phyloP scores from a whole-genome alignment of 2,888 invertebrate species.

The Eupithecia dodoneata region DNA sequence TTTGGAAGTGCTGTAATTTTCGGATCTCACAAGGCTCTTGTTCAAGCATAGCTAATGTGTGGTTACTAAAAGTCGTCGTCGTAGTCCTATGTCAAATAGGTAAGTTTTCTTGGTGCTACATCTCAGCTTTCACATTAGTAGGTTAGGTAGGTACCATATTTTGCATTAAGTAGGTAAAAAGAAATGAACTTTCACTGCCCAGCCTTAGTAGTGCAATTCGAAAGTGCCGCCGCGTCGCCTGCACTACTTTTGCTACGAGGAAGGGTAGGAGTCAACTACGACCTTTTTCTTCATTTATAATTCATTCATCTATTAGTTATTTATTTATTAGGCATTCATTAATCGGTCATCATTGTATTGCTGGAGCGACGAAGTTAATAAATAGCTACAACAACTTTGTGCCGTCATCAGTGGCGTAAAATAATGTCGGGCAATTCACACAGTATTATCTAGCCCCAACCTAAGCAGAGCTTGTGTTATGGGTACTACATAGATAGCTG shows the following conservation, averaged over 20 bases:
- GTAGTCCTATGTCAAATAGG: background rate
- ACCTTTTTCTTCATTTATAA: too few species aligned
- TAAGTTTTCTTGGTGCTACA: background rate
- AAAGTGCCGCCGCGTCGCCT: background rate
- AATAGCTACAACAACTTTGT: too few species aligned
- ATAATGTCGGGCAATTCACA: too few species aligned
- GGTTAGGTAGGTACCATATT: background rate
- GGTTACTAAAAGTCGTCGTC: background rate
- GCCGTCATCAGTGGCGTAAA: too few species aligned
- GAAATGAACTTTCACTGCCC: background rate
- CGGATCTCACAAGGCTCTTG: background rate
- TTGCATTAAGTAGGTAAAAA: background rate
- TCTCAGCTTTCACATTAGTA: background rate
- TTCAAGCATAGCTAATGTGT: background rate
- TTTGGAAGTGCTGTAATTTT: slow-evolving; percentile 34
- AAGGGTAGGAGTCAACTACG: too few species aligned
- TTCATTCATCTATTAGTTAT: too few species aligned
- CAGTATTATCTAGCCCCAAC: too few species aligned
- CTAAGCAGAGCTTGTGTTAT: too few species aligned
- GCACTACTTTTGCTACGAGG: background rate
- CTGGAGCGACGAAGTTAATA: too few species aligned
- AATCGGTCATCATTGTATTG: too few species aligned
- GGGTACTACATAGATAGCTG: too few species aligned
- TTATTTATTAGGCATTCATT: too few species aligned
- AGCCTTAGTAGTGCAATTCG: background rate